Evolutionary conservation across 1,140 invertebrate species (phyloP), one percentile per base, ranked within the genome.

Genomic region (Drosophila nigromelanica): DNA sequence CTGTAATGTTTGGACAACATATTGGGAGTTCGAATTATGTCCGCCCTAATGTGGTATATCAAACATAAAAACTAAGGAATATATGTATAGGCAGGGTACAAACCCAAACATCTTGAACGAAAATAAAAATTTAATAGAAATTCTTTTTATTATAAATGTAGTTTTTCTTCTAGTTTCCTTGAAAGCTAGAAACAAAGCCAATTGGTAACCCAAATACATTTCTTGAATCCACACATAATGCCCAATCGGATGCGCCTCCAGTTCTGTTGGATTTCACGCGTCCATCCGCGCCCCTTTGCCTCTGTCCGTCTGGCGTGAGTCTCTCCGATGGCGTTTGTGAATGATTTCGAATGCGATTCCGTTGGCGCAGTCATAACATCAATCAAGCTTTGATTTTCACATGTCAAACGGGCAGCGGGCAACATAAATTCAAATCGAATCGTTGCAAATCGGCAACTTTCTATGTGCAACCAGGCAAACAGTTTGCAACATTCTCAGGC

Each of bases 351-450:
- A 60, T 68, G 70, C 70, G 70, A 73, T 68, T 51, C 58, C 62
- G 71, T 56, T 52, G 58, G 59, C 45, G 72, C 67, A 63, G 72
- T 62, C 72, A 74, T 74, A 74, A 82, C 80, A 85, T 85, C 80
- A 86, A 85, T 85, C 80, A 85, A 73, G 80, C 77, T 85, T 85
- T 83, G 80, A 85, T 85, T 85, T 85, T 85, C 80, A 77, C 80
- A 85, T 85, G 81, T 80, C 80, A 83, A 76, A 21, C 55, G 27
- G 58, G 30, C 48, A 51, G 40, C 51, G 37, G 45, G 69, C 76
- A 62, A 73, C 80, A 83, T 85, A 85, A 85, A 85, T 85, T 85
- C 77, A 85, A 85, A 85, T 85, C 76, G 71, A 21, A 66, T 55
- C 67, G 18, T 33, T 30, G 56, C 55, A 73, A 64, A 80, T 55